Base-by-base conservation (phyloP, 2,888 invertebrate genomes). In the Tridacna gigas region DNA sequence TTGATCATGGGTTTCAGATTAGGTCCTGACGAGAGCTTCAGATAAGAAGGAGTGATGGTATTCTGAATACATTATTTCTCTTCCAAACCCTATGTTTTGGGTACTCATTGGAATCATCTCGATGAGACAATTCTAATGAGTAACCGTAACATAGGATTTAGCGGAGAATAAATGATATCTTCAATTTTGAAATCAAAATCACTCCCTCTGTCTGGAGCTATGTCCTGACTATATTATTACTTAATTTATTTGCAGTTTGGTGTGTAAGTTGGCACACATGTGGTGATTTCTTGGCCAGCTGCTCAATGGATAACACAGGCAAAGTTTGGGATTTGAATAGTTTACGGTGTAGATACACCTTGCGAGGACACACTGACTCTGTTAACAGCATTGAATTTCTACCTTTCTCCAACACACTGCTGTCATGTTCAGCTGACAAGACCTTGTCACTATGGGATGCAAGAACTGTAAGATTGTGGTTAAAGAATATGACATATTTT, bases 371-470 rank as follows among this genome's bases (percentile, higher is more conserved):
- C 80, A 91, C 93, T 7, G 95, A 95, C 81, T 94, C 94, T 1
- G 94, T 95, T 65, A 95, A 95, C 89, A 92, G 93, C 84, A 92
- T 94, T 65, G 91, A 94, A 89, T 95, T 94, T 89, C 91, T 95
- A 12, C 93, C 93, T 0, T 94, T 90, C 88, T 94, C 94, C 73
- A 95, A 95, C 91, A 94, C 93, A 15, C 88, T 95, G 7, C 86
- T 94, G 56, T 94, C 95, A 4, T 91, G 93, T 74, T 95, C 95
- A 47, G 94, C 95, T 61, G 95, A 95, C 83, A 95, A 95, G 86
- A 95, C 94, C 7, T 48, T 95, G 20, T 94, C 94, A 47, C 88
- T 95, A 25, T 95, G 95, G 95, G 95, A 95, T 90, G 94, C 93
- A 20, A 92, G 95, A 84, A 94, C 93, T 11, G 95, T 95, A 86